Conservation (phyloP, 2,797 vertebrate genomes). For the Loriculus beryllinus region DNA sequence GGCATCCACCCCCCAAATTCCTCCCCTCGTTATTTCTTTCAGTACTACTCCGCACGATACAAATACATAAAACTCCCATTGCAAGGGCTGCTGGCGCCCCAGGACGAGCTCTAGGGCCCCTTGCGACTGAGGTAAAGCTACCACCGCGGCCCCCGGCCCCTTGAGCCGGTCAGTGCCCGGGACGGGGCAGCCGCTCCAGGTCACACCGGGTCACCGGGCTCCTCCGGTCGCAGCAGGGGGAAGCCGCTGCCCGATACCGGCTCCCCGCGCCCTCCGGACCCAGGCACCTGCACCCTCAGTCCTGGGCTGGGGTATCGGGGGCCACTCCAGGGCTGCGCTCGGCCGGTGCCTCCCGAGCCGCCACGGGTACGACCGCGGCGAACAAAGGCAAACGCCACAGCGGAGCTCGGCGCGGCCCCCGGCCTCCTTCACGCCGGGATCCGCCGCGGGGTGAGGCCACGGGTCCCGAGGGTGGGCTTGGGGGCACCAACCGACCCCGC, state of each 20-base stretch:
- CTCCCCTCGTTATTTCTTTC: fast-evolving
- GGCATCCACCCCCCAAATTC: fast-evolving
- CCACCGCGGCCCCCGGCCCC: not conserved
- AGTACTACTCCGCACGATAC: fast-evolving
- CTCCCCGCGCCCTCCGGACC: not conserved
- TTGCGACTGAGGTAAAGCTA: fast-evolving
- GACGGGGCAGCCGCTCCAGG: not conserved
- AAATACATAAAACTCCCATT: not conserved
- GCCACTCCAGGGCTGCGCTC: not conserved
- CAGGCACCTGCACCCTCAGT: not conserved
- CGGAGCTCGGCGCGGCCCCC: not conserved
- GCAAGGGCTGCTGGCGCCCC: not conserved
- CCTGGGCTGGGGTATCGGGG: not conserved
- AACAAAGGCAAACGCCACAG: not conserved
- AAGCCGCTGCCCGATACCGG: not conserved
- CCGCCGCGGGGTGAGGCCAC: not conserved
- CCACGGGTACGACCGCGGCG: not conserved
- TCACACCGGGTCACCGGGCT: not conserved
- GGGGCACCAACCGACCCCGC: not conserved
- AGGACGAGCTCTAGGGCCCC: not conserved
- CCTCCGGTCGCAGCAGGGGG: not conserved
- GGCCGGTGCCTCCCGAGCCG: not conserved
- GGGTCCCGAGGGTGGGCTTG: not conserved
- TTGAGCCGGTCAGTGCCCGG: not conserved
- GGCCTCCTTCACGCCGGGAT: not conserved